phyloP scores from a whole-genome alignment of 2,888 invertebrate genomes.

The Xylota sylvarum region DNA sequence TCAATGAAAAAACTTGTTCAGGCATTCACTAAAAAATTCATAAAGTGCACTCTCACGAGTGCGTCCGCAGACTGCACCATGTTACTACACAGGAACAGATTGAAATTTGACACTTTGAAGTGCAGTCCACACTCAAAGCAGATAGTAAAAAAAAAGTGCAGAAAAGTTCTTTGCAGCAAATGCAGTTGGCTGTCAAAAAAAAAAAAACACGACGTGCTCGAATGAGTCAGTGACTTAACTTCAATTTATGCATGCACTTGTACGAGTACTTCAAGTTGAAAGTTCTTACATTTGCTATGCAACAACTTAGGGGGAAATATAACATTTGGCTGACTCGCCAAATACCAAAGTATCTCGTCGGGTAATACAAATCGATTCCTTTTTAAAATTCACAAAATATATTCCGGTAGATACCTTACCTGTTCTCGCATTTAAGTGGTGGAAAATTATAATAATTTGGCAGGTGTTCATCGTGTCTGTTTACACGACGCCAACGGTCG shows the following conservation, averaged over 20 bases:
- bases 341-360: neutral
- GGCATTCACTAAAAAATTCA: neutral
- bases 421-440: neutral
- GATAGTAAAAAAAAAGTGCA: no score
- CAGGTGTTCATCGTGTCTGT: constrained; percentile 9
- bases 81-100: neutral
- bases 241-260: neutral
- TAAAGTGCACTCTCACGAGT: neutral
- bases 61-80: neutral
- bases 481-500: neutral
- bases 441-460: neutral
- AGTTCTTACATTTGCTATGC: neutral
- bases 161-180: no score
- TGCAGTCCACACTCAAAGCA: neutral
- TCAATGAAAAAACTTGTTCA: no score
- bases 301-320: neutral
- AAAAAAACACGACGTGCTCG: no score
- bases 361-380: constrained; percentile 7
- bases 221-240: neutral
- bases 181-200: neutral
- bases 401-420: no score
- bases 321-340: neutral
- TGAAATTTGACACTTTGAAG: neutral
- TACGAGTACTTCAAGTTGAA: neutral
- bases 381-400: neutral